phyloP scores from a whole-genome alignment of 2,888 invertebrate species.

The Abrostola tripartita region DNA sequence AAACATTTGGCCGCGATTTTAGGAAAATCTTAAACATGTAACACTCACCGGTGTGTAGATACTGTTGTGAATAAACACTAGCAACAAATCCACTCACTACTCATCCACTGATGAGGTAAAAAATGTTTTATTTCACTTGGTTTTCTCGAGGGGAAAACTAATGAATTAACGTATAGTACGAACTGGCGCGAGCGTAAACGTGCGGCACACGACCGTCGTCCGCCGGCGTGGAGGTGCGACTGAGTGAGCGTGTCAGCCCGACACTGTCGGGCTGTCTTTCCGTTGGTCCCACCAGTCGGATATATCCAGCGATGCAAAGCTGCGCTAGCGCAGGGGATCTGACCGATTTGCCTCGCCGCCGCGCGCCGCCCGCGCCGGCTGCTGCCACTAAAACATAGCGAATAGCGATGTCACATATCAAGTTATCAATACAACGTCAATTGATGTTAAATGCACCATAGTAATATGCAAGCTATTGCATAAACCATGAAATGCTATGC shows the following conservation, averaged over 20 bases:
- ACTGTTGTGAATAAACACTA: slow-evolving; percentile 55
- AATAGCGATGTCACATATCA: slow-evolving; percentile 58
- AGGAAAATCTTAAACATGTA: slow-evolving; percentile 56
- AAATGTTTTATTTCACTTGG: slow-evolving; percentile 77
- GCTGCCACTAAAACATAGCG: slow-evolving; percentile 52
- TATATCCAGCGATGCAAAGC: slow-evolving; percentile 49
- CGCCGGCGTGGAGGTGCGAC: slow-evolving; percentile 63
- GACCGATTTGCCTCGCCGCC: slow-evolving; percentile 78
- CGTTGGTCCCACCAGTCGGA: slow-evolving; percentile 67
- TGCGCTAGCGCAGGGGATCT: slow-evolving; percentile 66
- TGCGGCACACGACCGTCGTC: slow-evolving; percentile 20
- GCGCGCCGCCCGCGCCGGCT: no score
- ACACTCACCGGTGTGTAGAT: slow-evolving; percentile 69
- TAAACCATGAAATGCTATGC: no score
- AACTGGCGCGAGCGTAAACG: slow-evolving; percentile 30
- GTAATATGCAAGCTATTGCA: no score
- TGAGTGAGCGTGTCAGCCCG: slow-evolving; percentile 43
- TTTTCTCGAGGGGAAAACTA: slow-evolving; percentile 82
- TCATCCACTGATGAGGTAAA: slow-evolving; percentile 59
- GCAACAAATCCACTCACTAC: slow-evolving; percentile 72
- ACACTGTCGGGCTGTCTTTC: slow-evolving; percentile 36
- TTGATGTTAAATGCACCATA: no score
- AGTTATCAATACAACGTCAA: slow-evolving; percentile 51
- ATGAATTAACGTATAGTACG: slow-evolving; percentile 72
- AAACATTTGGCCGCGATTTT: slow-evolving; percentile 59